Conservation (phyloP, 2,113 vertebrate genomes). For the Cyprinodon tularosa region DNA sequence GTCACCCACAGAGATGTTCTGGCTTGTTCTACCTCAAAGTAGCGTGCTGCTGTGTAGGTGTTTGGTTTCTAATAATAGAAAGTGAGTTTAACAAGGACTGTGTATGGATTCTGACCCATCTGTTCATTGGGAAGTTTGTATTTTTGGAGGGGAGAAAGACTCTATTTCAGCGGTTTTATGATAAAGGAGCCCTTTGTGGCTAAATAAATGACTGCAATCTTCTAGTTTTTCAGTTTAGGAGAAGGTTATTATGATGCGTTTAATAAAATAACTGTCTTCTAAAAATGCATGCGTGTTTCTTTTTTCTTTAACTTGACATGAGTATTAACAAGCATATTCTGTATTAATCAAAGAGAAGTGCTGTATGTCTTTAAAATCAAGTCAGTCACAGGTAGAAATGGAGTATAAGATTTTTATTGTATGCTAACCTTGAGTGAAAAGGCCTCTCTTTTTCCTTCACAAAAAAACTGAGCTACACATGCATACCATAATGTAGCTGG, state of each 20-base stretch:
- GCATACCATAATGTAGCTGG: too few species aligned
- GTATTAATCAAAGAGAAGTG: too few species aligned
- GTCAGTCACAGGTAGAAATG: too few species aligned
- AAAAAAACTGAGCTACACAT: too few species aligned
- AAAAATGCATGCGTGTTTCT: background rate
- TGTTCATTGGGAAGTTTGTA: conserved; percentile 22
- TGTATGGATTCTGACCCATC: conserved; percentile 44
- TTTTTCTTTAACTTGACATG: background rate
- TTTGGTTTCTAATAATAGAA: conserved; percentile 51
- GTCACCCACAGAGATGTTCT: conserved; percentile 18
- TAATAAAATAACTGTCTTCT: background rate
- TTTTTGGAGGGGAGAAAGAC: conserved; percentile 8
- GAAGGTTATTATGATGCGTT: background rate
- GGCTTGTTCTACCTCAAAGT: conserved; percentile 33
- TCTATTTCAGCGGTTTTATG: conserved; percentile 17
- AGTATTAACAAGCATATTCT: background rate
- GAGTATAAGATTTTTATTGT: too few species aligned
- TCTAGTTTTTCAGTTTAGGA: background rate
- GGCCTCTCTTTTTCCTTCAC: too few species aligned
- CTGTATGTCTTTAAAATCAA: too few species aligned
- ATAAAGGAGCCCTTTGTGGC: background rate
- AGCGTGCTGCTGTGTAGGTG: conserved; percentile 48
- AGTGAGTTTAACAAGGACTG: conserved; percentile 45
- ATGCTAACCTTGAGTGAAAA: too few species aligned
- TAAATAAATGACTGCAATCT: background rate